These are phyloP conservation scores for Trichogramma pretiosum DNA, from an alignment of 1,140 invertebrate species.

Conservation along the genomic window DNA sequence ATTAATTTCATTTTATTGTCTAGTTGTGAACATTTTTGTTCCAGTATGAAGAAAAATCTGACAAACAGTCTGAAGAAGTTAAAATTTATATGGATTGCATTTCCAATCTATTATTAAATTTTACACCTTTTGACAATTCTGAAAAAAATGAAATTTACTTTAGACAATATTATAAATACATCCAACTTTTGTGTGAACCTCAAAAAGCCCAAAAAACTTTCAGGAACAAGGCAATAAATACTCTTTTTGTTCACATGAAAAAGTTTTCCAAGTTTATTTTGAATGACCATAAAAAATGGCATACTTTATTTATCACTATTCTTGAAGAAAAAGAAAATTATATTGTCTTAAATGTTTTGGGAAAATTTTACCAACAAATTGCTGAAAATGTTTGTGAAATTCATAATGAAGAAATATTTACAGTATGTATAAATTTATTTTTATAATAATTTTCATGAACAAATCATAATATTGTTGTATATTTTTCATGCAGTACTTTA, in stretches of 20 bases:
- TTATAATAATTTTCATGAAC: background rate
- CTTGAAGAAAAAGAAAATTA: slow-evolving; percentile 18
- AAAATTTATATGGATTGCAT: slow-evolving; percentile 24
- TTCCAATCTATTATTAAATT: slow-evolving; percentile 23
- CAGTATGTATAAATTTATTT: slow-evolving; percentile 23
- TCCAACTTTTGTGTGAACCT: slow-evolving; percentile 15
- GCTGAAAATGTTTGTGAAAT: slow-evolving; percentile 22
- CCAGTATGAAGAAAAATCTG: too few species aligned
- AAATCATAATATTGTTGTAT: background rate
- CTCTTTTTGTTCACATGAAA: slow-evolving; percentile 24
- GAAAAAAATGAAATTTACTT: slow-evolving; percentile 1
- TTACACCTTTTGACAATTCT: slow-evolving; percentile 8
- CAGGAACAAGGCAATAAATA: slow-evolving; percentile 21
- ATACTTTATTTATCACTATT: slow-evolving; percentile 20
- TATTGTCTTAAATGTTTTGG: slow-evolving; percentile 28
- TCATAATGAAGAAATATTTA: slow-evolving; percentile 23
- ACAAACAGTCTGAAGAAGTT: slow-evolving; percentile 14
- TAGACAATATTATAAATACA: slow-evolving; percentile 16
- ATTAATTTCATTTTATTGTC: too few species aligned
- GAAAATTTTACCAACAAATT: slow-evolving; percentile 32
- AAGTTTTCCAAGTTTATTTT: slow-evolving; percentile 26
- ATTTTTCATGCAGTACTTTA: slow-evolving; percentile 25
- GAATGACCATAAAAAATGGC: slow-evolving; percentile 33
- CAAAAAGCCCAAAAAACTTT: slow-evolving; percentile 11
- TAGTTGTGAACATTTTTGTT: too few species aligned